These are phyloP conservation scores for Zalophus californianus DNA, from an alignment of 2,797 vertebrate genomes.

Conservation along the genomic window DNA sequence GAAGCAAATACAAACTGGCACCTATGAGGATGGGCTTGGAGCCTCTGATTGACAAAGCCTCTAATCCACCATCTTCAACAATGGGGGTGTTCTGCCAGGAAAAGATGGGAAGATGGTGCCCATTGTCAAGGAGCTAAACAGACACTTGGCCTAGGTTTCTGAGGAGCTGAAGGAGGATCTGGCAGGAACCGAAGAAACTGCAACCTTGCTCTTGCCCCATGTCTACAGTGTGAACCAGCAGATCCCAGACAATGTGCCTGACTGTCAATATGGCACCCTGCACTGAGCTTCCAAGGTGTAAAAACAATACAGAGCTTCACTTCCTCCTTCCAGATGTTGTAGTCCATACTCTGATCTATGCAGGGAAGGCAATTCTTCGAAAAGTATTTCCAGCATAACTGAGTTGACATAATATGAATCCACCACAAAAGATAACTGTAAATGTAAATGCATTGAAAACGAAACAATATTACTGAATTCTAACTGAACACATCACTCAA, in stretches of 20 bases:
- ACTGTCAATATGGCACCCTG: fast-evolving
- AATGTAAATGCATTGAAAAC: background rate
- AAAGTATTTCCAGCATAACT: background rate
- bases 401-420: background rate
- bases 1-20: no score
- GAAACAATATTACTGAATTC: background rate
- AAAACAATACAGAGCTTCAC: fast-evolving
- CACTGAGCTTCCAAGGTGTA: background rate
- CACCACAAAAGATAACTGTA: background rate
- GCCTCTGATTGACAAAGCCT: background rate
- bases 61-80: background rate
- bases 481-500: background rate
- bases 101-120: background rate
- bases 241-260: background rate
- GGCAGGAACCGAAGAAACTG: background rate
- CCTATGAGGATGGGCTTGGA: background rate
- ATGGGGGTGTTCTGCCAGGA: background rate
- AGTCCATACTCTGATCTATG: background rate
- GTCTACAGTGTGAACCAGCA: background rate
- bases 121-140: no score
- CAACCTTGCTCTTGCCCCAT: fast-evolving
- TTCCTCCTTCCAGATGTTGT: background rate
- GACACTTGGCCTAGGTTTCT: background rate
- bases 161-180: background rate
- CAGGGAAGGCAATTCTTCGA: background rate